Percentiles rank a stretch among this genome's conserved stretches.
These are phyloP conservation scores for Motacilla tschutschensis DNA, from an alignment of 2,113 vertebrate genomes.

Conservation along the genomic window DNA sequence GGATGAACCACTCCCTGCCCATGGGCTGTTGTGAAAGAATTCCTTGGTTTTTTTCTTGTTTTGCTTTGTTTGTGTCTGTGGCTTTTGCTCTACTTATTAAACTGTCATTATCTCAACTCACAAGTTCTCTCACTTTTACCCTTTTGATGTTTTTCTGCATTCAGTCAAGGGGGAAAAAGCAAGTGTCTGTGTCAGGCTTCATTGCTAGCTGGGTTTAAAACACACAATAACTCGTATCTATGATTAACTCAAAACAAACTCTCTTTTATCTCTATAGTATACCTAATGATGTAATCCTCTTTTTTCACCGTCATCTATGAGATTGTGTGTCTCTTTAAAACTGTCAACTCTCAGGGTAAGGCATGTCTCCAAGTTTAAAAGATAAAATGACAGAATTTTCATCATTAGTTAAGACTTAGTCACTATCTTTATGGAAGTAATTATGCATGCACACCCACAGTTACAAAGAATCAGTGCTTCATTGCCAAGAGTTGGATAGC, in stretches of 20 bases:
- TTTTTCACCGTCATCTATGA: background rate
- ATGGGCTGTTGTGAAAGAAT: background rate
- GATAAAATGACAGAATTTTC: background rate
- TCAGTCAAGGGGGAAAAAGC: accelerated
- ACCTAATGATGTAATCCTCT: background rate
- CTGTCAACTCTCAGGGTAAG: background rate
- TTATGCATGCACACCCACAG: background rate
- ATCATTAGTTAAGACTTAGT: background rate
- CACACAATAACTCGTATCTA: background rate
- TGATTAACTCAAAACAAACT: background rate
- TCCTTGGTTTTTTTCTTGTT: background rate
- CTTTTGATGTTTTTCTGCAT: background rate
- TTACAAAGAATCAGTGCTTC: background rate
- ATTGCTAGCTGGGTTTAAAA: background rate
- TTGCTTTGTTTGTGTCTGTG: background rate
- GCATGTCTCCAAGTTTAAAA: background rate
- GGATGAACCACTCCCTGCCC: background rate
- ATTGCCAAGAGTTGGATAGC: background rate
- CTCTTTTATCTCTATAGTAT: background rate
- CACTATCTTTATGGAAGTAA: background rate
- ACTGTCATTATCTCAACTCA: background rate
- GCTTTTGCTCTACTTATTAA: background rate
- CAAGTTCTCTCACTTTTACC: background rate
- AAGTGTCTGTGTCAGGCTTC: background rate
- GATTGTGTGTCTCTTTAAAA: background rate